Base-by-base conservation (phyloP, 1,140 invertebrate species). In the Meloidogyne floridensis region DNA sequence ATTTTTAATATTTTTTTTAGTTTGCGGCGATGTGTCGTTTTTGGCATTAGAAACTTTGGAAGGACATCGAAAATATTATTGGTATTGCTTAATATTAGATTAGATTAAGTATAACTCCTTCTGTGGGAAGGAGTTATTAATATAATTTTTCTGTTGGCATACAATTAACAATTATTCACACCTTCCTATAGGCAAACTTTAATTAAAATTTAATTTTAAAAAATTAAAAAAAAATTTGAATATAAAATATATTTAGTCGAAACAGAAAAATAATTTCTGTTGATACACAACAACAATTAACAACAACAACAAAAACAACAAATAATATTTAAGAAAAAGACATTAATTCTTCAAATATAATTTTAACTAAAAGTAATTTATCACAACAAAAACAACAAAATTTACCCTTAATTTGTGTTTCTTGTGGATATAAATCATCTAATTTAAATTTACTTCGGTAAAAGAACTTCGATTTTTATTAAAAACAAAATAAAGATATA, bases 21-120 rank as follows among this genome's bases (percentile, higher is more conserved):
- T 79, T 69, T 79, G 77, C 18, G 77, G 77, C 8, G 59, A 72
- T 71, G 77, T 79, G 0, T 79, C 77, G n/a, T 79, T 79, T 79
- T 47, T 72, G 65, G 59, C 59, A 8, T n/a, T 71, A 9, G 77
- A 79, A 72, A 79, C 77, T 4, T 72, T 79, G 18, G 72, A 71
- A 13, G 77, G 77, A 7, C 77, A 79, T 47, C 3, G 53, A 72
- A 72, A 65, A 47, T 79, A 79, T 71, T 79, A 79, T 79, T 79
- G 77, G 77, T 79, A 32, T 32, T 32, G 32, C 32, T 32, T 32
- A 32, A 32, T 20, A 32, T 32, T 32, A 32, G 32, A 32, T 32
- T 1, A 32, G 32, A 32, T 32, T 32, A 20, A 20, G 20, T 20
- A 20, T 20, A 20, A 20, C 20, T 20, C 20, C 20, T 20, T 20